These are phyloP conservation scores for Callospermophilus lateralis DNA, from an alignment of 2,113 vertebrate genomes.

Conservation along the genomic window DNA sequence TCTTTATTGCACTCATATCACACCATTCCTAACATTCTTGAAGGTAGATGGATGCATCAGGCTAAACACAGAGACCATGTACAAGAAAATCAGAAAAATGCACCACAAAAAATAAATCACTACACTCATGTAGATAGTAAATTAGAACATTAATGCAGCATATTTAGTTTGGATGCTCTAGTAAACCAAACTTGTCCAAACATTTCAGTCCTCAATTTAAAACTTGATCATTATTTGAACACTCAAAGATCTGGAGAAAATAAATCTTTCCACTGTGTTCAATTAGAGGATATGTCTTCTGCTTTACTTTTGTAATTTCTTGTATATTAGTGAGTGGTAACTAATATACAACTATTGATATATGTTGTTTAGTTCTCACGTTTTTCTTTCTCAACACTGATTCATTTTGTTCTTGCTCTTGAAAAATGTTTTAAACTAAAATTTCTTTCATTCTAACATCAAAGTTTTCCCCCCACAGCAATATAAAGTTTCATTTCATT, in stretches of 20 bases:
- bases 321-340: background rate
- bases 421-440: conserved; percentile 13
- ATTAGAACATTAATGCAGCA: background rate
- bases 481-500: conserved; percentile 43
- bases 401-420: conserved; percentile 34
- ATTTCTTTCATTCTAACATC: conserved; percentile 13
- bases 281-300: background rate
- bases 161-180: background rate
- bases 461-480: conserved; percentile 6
- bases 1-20: background rate
- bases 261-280: background rate
- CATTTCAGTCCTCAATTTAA: background rate
- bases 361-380: background rate
- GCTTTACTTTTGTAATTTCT: background rate
- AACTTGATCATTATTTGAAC: background rate
- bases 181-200: background rate
- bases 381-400: background rate
- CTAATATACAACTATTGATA: background rate
- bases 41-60: background rate
- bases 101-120: background rate
- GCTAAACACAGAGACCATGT: background rate
- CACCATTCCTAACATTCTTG: background rate
- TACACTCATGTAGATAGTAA: background rate
- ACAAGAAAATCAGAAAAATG: background rate
- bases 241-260: background rate